Evolutionary conservation across 2,113 vertebrate species (phyloP), one percentile per base, ranked within the genome.

Genomic region (Brachyhypopomus gauderio): DNA sequence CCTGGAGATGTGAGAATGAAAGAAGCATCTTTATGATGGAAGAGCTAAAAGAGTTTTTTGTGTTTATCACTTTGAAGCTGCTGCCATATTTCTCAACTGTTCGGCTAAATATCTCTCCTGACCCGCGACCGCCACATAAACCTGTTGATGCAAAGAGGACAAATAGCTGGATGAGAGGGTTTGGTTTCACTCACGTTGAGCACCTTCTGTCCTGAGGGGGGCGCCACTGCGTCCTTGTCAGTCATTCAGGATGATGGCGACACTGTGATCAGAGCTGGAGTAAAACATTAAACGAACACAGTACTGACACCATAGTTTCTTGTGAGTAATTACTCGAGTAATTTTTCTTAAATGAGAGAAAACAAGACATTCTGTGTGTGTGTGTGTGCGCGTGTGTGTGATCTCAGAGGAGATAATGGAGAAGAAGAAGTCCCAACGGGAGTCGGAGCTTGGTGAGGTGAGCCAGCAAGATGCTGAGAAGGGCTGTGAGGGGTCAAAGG

Each of bases 351-450:
- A 64, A 3, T 27, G 23, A 45, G 41, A 34, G 1, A 48, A n/a
- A 25, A 48, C 30, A 30, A 30, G 1, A 52, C 20, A 5, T 48
- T 30, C 73, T 52, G 27, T 55, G 22, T 55, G n/a, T 59, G 5
- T 84, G 14, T 75, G 23, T 23, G 8, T 38, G 19, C 25, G 19
- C 45, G 7, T 84, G 14, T 75, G 22, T 14, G 5, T 58, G 63
- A 55, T 41, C 86, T 20, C 48, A 96, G 97, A 97, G 75, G 94
- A 95, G 88, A 92, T 97, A 87, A 81, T 91, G 89, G 96, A 97
- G 60, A 81, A 91, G 59, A 71, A 95, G 90, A 97, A 95, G 93
- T 84, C 90, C 81, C 93, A 87, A 85, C 93, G 89, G 86, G 94
- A 95, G 79, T 89, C 90, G 55, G 90, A 93, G 84, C 86, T 88